Evolutionary conservation across 92 coral and sea anemone species (phyloP).

Genomic region (Hydrozoanthus gracilis): DNA sequence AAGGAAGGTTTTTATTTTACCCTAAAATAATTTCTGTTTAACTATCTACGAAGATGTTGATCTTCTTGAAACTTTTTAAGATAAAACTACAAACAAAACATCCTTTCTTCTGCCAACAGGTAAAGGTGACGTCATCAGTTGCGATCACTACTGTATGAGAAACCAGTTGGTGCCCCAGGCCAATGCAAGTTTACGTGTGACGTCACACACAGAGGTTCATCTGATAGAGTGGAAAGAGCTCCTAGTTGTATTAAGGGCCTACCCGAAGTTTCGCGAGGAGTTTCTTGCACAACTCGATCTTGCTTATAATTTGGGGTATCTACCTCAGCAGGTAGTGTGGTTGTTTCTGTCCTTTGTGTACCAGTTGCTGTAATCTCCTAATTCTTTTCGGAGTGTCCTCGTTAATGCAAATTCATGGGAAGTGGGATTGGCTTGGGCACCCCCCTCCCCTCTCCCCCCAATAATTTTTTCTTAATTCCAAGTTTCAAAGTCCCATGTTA

Average conservation of each 20-base stretch:
- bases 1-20: too few relatives aligned
- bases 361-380: too few relatives aligned
- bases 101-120: conserved; percentile 55
- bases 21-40: not conserved
- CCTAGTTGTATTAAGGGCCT: conserved; percentile 83
- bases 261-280: conserved; percentile 81
- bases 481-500: too few relatives aligned
- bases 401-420: too few relatives aligned
- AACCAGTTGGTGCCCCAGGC: conserved; percentile 83
- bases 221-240: conserved; percentile 89
- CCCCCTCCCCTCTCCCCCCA: too few relatives aligned
- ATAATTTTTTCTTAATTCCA: too few relatives aligned
- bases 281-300: conserved; percentile 85
- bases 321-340: conserved; percentile 27
- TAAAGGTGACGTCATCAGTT: conserved; percentile 94
- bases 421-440: too few relatives aligned
- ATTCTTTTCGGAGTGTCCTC: too few relatives aligned
- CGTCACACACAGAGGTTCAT: conserved; percentile 87
- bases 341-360: too few relatives aligned
- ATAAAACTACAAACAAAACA: not conserved
- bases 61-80: not conserved
- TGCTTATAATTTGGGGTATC: conserved; percentile 85
- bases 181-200: conserved; percentile 84
- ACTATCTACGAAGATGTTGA: not conserved
- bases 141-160: conserved; percentile 80